Percentiles rank a stretch among this genome's conserved stretches.
phyloP scores from a whole-genome alignment of 1,140 invertebrate species.

The Heliconius hewitsoni region DNA sequence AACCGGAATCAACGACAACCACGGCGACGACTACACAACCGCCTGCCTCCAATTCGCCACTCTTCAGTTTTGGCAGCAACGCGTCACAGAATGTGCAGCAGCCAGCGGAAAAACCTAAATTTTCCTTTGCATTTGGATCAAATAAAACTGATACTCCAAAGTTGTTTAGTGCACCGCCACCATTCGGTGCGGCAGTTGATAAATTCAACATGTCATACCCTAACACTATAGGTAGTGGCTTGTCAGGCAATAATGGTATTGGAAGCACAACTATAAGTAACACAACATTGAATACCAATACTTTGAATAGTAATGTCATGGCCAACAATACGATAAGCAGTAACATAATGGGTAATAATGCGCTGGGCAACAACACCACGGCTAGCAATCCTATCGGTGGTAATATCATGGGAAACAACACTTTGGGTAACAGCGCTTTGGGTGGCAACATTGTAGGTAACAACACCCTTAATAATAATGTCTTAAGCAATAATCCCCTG shows the following conservation, averaged over 20 bases:
- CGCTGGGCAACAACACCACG: conserved; percentile 31
- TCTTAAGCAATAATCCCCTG: neutral
- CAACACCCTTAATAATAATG: neutral
- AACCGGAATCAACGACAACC: conserved; percentile 39
- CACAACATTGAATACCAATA: neutral
- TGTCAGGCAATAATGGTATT: conserved; percentile 22
- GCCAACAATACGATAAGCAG: neutral
- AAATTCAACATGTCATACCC: conserved; percentile 16
- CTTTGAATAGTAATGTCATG: neutral
- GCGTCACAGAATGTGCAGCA: conserved; percentile 22
- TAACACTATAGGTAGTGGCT: conserved; percentile 18
- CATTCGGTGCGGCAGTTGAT: conserved; percentile 45
- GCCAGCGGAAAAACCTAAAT: conserved; percentile 55
- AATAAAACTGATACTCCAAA: conserved; percentile 45
- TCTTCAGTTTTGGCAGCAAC: conserved; percentile 58
- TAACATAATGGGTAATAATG: neutral
- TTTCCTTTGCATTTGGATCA: conserved; percentile 57
- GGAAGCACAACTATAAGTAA: neutral
- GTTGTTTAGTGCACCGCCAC: conserved; percentile 39
- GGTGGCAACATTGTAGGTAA: neutral
- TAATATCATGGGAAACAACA: conserved; percentile 27
- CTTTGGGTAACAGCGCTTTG: neutral
- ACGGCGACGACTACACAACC: conserved; percentile 35
- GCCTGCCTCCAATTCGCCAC: conserved; percentile 37
- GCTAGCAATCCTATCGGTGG: conserved; percentile 39